These are phyloP conservation scores for Charaxes varanes DNA, from an alignment of 1,140 invertebrate genomes.

Conservation along the genomic window DNA sequence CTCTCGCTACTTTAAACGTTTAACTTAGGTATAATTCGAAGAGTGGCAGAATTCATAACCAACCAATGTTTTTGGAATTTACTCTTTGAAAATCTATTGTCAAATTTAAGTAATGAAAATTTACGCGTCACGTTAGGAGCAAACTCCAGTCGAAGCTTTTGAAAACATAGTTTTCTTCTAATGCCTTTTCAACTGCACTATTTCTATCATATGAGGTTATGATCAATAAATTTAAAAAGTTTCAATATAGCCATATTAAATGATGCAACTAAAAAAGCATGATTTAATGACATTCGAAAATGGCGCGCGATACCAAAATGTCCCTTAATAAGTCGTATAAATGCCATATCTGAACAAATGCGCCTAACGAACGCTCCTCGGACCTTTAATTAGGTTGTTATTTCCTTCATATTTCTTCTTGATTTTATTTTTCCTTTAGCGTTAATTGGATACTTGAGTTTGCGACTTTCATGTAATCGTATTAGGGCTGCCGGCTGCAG, in stretches of 20 bases:
- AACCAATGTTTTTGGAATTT: not conserved
- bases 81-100: too few relatives aligned
- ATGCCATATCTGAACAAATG: constrained; percentile 15
- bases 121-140: too few relatives aligned
- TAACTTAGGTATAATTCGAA: constrained; percentile 1
- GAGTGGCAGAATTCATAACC: not conserved
- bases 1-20: constrained; percentile 15
- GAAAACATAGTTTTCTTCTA: too few relatives aligned
- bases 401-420: constrained; percentile 24
- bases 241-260: too few relatives aligned
- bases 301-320: not conserved
- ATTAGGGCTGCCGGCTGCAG: constrained; percentile 8
- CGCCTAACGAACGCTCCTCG: constrained; percentile 16
- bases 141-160: too few relatives aligned
- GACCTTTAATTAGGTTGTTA: constrained; percentile 21
- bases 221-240: too few relatives aligned
- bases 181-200: too few relatives aligned
- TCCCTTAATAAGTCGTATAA: constrained; percentile 2
- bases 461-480: constrained; percentile 12
- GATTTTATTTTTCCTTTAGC: constrained; percentile 18
- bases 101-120: too few relatives aligned
- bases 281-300: too few relatives aligned
- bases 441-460: constrained; percentile 23
- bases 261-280: too few relatives aligned
- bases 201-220: too few relatives aligned